These are phyloP conservation scores for Rhopalosiphum padi DNA, from an alignment of 1,140 invertebrate species.

Conservation along the genomic window DNA sequence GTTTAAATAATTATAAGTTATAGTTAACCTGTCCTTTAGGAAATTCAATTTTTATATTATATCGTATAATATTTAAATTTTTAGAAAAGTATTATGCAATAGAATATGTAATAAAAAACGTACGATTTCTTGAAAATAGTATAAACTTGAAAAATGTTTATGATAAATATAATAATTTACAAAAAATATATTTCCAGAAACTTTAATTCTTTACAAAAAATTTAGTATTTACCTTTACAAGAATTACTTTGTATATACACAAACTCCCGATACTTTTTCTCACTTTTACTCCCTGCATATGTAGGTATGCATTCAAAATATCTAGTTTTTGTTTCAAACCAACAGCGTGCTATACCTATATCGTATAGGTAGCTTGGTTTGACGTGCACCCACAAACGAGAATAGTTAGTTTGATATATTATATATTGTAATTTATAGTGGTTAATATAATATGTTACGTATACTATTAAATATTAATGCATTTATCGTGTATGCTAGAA, in stretches of 20 bases:
- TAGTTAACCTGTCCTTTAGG: too few species aligned
- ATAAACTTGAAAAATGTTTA: background rate
- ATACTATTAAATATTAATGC: conserved; percentile 12
- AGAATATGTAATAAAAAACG: background rate
- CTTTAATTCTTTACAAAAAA: background rate
- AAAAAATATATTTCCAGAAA: background rate
- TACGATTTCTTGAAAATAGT: too few species aligned
- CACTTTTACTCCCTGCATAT: too few species aligned
- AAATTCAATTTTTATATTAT: background rate
- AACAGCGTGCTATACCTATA: background rate
- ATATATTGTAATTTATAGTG: conserved; percentile 9
- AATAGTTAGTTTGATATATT: background rate
- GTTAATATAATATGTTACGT: background rate
- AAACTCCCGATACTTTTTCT: background rate
- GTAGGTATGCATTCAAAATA: background rate
- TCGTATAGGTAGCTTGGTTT: background rate
- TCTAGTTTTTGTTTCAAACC: background rate
- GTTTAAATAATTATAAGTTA: background rate
- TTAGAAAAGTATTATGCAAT: background rate
- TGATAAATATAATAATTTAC: too few species aligned
- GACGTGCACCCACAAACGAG: background rate
- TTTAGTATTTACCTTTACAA: background rate
- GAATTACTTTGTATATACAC: background rate
- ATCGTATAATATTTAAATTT: background rate
- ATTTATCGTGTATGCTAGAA: background rate